Evolutionary conservation across 2,888 invertebrate species (phyloP), one percentile per base, ranked within the genome.

Genomic region (Galerucella nymphaeae): DNA sequence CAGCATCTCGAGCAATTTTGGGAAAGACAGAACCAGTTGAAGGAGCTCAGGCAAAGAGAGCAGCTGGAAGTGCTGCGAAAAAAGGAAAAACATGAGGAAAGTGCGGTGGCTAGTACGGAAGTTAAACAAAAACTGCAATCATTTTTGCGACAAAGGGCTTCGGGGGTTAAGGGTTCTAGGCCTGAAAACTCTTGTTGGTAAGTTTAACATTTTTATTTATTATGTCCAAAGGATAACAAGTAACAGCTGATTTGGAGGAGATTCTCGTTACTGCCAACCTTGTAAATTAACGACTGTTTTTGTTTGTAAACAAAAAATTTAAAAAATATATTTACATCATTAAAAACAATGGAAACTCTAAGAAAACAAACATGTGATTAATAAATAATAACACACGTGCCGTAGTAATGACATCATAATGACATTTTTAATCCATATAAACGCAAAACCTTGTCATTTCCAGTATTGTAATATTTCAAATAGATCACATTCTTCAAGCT

Each of bases 61-160:
- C 90, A 93, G 82, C 90, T 95, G 79, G 96, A 96, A 83, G 93
- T 94, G 78, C 90, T 97, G 82, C 92, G 95, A 84, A 96, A 96
- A 88, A 97, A 97, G 86, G 96, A 97, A 87, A 96, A 96, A 86
- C 94, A 95, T 85, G 96, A 97, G 86, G 96, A 96, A 88, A 97
- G 97, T 88, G 98, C 98, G 71, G 94, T 97, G 83, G 98, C 98
- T 78, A 98, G 97, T 78, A 93, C 95, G 23, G 97, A 97, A 88
- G 98, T 98, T 84, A 98, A 98, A 87, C 96, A 96, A 88, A 95
- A 96, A 84, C 89, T 98, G 81, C 96, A 96, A 91, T 96, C 94
- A 75, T 87, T 87, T 79, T 81, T 87, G 66, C 80, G 84, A 75
- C 86, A 87, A 77, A 81, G 86, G 73, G 85, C 86, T 70, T 86